Conservation (phyloP, 2,113 vertebrate genomes). For the Colaptes auratus region DNA sequence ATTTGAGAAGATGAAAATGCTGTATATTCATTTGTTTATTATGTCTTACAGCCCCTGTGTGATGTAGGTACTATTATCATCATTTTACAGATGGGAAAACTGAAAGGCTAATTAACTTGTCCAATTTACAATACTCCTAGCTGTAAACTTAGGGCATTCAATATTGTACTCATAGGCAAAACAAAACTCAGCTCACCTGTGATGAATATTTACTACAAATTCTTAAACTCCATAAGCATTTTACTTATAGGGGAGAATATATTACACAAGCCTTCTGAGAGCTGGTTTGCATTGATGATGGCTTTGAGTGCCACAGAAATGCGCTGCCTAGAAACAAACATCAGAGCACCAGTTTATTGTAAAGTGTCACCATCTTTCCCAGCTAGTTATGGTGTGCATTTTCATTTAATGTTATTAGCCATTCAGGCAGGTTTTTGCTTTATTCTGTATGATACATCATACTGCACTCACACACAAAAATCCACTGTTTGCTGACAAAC, state of each 20-base stretch:
- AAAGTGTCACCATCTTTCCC: background rate
- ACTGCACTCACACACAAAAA: background rate
- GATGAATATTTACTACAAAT: background rate
- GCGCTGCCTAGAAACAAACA: background rate
- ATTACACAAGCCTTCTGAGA: background rate
- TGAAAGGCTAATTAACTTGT: constrained; percentile 45
- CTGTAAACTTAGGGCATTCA: constrained; percentile 24
- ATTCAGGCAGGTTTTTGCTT: background rate
- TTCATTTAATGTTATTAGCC: background rate
- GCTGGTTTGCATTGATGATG: background rate
- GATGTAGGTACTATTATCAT: constrained; percentile 42
- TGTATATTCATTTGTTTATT: constrained; percentile 37
- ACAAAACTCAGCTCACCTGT: constrained; percentile 17
- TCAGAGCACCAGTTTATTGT: background rate
- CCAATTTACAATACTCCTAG: constrained; percentile 47
- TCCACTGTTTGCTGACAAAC: background rate
- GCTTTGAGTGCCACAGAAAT: background rate
- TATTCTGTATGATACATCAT: background rate
- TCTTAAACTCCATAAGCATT: background rate
- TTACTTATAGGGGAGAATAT: background rate
- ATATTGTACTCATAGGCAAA: constrained; percentile 21
- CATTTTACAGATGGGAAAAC: constrained; percentile 50
- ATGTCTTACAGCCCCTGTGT: constrained; percentile 29
- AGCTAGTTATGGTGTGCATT: background rate
- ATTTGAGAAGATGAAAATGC: constrained; percentile 45